These are phyloP conservation scores for Syngnathoides biaculeatus DNA, from an alignment of 2,113 vertebrate genomes.

Conservation along the genomic window DNA sequence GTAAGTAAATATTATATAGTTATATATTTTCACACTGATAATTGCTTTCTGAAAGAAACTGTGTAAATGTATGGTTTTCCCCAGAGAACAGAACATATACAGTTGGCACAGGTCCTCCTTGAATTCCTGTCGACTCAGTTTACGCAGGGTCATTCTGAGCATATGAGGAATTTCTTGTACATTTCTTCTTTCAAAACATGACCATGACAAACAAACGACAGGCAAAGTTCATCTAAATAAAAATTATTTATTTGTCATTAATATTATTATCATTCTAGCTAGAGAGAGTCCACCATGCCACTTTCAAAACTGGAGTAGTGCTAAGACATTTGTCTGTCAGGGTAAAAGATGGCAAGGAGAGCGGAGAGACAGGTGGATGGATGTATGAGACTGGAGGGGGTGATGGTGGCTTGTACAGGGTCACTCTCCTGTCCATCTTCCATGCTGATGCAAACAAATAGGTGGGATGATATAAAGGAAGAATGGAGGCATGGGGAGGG, in stretches of 20 bases:
- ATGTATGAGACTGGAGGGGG: conserved; percentile 9
- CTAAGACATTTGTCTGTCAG: conserved; percentile 63
- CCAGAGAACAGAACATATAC: background rate
- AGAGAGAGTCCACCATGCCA: conserved; percentile 76
- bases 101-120: background rate
- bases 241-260: conserved; percentile 80
- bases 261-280: conserved; percentile 73
- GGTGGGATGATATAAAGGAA: conserved; percentile 39
- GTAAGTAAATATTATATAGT: too few species aligned
- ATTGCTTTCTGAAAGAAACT: too few species aligned
- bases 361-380: conserved; percentile 25
- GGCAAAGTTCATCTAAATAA: conserved; percentile 72
- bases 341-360: conserved; percentile 26
- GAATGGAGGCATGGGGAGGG: conserved; percentile 13
- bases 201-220: background rate
- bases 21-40: too few species aligned
- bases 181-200: background rate
- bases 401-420: conserved; percentile 29
- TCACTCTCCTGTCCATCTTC: conserved; percentile 69
- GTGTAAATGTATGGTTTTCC: background rate
- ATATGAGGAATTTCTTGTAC: background rate
- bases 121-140: background rate
- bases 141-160: background rate
- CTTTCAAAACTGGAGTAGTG: conserved; percentile 70
- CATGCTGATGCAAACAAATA: conserved; percentile 68